Evolutionary conservation across 2,113 vertebrate genomes (phyloP).

Genomic region (Serilophus lunatus): DNA sequence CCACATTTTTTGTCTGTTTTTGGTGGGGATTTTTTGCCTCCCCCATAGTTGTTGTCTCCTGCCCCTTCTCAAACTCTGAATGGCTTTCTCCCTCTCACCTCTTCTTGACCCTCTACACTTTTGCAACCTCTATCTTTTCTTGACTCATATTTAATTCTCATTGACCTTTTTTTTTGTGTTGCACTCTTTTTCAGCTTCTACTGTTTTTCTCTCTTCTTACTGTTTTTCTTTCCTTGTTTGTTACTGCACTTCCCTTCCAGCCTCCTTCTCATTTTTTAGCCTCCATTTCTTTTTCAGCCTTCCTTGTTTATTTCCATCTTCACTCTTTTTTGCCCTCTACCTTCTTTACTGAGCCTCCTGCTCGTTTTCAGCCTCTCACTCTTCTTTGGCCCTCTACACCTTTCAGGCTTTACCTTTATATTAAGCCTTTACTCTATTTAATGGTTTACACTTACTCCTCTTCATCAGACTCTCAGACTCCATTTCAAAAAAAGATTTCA

Average conservation of each 20-base stretch:
- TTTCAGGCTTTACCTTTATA: background rate
- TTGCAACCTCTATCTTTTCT: background rate
- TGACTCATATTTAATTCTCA: background rate
- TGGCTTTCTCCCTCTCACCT: background rate
- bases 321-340: background rate
- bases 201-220: background rate
- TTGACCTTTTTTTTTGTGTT: background rate
- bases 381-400: background rate
- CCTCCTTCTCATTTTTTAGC: background rate
- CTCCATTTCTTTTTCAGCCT: background rate
- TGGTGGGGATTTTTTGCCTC: accelerated
- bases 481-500: background rate
- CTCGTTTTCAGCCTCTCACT: background rate
- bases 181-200: background rate
- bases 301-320: background rate
- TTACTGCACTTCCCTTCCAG: background rate
- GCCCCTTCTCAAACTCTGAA: background rate
- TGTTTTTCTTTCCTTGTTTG: background rate
- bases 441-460: background rate
- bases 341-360: background rate
- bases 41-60: background rate
- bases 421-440: background rate
- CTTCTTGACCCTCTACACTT: background rate
- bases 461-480: background rate
- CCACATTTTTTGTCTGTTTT: background rate